phyloP scores from a whole-genome alignment of 2,113 vertebrate species.

The Accipiter cooperii region DNA sequence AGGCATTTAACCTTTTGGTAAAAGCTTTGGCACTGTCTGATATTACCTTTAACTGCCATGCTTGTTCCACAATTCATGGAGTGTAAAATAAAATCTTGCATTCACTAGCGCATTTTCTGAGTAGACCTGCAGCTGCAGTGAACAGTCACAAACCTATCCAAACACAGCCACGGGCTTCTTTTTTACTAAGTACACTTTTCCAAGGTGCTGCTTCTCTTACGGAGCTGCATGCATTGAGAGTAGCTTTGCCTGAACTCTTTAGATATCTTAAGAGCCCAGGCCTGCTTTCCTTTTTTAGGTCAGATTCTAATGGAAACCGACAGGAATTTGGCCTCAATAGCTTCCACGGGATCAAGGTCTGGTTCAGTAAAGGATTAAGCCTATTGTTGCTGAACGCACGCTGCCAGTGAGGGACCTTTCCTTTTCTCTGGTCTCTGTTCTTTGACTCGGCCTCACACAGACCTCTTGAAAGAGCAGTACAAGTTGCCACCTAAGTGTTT shows the following conservation, averaged over 20 bases:
- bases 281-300: neutral
- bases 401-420: neutral
- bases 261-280: neutral
- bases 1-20: neutral
- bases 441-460: neutral
- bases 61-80: neutral
- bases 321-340: conserved; percentile 1
- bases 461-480: neutral
- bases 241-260: neutral
- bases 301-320: neutral
- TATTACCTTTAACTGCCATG: neutral
- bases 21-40: neutral
- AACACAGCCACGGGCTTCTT: neutral
- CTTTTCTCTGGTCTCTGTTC: neutral
- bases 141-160: neutral
- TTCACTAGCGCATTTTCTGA: neutral
- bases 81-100: neutral
- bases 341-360: neutral
- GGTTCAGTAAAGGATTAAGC: neutral
- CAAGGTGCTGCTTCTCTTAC: neutral
- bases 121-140: neutral
- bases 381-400: neutral
- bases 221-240: neutral
- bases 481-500: neutral
- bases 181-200: neutral